A percentile compares a stretch with the other conserved stretches of the same genome.
Conservation (phyloP, 1,140 invertebrate species). For the Drosophila pectinifera region DNA sequence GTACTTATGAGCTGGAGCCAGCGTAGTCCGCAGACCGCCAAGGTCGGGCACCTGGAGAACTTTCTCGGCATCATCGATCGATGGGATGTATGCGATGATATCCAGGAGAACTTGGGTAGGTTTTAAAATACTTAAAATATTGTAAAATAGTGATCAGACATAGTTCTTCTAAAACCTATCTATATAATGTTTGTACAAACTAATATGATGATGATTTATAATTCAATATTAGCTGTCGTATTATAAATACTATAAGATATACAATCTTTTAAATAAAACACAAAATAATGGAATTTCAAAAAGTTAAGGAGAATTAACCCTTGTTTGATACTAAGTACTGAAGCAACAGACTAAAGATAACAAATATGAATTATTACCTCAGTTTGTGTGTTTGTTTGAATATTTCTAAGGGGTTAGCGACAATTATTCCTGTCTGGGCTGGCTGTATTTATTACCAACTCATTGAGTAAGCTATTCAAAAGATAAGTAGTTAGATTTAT, state of each 20-base stretch:
- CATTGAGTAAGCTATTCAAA: conserved; percentile 11
- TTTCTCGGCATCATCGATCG: conserved; percentile 88
- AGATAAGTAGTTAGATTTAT: conserved; percentile 18
- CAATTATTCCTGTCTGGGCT: neutral
- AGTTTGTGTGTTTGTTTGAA: neutral
- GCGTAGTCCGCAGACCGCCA: conserved; percentile 79
- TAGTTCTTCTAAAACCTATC: neutral
- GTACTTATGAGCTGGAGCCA: conserved; percentile 86
- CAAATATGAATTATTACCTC: neutral
- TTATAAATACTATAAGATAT: too few species aligned
- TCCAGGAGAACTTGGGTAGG: conserved; percentile 86
- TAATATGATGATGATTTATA: too few species aligned
- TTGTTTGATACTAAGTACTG: neutral
- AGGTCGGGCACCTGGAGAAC: conserved; percentile 86
- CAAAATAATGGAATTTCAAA: too few species aligned
- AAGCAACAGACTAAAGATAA: neutral
- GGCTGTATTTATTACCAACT: conserved; percentile 6
- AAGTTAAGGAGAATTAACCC: too few species aligned
- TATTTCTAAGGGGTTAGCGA: neutral
- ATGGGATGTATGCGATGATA: conserved; percentile 89
- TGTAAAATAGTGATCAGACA: neutral
- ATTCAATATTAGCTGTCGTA: too few species aligned
- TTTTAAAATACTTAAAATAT: conserved; percentile 6
- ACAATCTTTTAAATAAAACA: neutral
- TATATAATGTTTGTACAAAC: neutral